Base-by-base conservation (phyloP, 2,797 vertebrate species). In the Enteromius mattozi region DNA sequence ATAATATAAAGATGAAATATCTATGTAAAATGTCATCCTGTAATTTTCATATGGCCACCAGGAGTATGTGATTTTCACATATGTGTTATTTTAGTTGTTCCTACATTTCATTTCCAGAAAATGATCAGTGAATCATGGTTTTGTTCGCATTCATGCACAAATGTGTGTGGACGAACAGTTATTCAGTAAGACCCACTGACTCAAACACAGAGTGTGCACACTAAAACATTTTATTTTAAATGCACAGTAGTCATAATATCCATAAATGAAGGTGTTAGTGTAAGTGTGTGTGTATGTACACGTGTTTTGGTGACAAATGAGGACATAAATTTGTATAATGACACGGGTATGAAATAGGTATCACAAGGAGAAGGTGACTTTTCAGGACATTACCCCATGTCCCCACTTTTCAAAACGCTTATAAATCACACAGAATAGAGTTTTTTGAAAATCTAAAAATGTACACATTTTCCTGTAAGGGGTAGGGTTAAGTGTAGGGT, bases 141-240 rank as follows among this genome's bases (percentile, higher is more conserved):
- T 27, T 47, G 14, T 47, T 71, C n/a, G 2, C 3, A 1, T 30
- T 49, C 27, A 72, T 72, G 24, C 24, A 30, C 42, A 30, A 49
- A 72, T 1, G 3, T n/a, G 8, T 72, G 2, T 1, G 6, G 27
- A 74, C 3, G 45, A 24, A 59, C 4, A 1, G 45, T 19, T 19
- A 10, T 3, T 19, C 3, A 72, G 5, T 72, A 17, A 72, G 16
- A 72, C 14, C 14, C 21, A 37, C 27, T 68, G 13, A 68, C 30
- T 68, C 7, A 47, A 63, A 17, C 35, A 45, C 56, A 45, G 54
- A 45, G 27, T 9, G 21, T 47, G 40, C 2, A 54, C 19, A 51
- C 63, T 35, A 68, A 27, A 14, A 40, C 49, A 7, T 42, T 80
- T 54, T 37, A 66, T 35, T 66, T 51, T 80, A 42, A 80, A 71